Evolutionary conservation across 2,113 vertebrate species (phyloP), one percentile per base, ranked within the genome.

Genomic region (Pseudorhombus dupliciocellatus): DNA sequence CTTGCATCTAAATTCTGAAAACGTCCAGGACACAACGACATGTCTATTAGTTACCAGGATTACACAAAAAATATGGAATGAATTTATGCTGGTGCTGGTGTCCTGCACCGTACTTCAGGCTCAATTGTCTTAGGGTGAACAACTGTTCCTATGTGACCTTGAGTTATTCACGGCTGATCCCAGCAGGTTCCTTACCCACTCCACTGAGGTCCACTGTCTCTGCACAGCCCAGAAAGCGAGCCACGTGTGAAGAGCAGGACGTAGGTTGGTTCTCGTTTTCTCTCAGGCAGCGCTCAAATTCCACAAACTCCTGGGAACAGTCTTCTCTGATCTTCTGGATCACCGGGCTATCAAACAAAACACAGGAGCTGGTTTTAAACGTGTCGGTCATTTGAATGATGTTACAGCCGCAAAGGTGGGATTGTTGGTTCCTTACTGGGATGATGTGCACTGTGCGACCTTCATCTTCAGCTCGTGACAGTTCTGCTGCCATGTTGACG

Each of bases 401-500:
- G 25, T 22, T 9, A 66, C 15, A 14, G 20, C 53, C 21, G 60
- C 20, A 28, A 51, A 2, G 9, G 1, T 54, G 1, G 7, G 9
- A 62, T 12, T 37, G 44, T 26, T 2, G 18, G 16, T 22, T 42
- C 91, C 97, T 95, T 93, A 98, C 97, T 98, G 96, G 11, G 95
- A 94, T 2, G 96, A 95, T 2, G 97, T 96, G 78, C 97, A 98
- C 3, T 93, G 93, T 14, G 95, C 93, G 59, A 98, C 95, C 70
- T 93, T 92, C 73, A 96, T 87, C 82, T 97, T 98, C 8, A 96
- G 93, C 0, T 92, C 82, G 51, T 96, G 90, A 71, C 97, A 98
- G 11, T 94, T 94, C 4, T 91, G 84, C 54, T 97, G 96, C 97
- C 97, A 98, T 7, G 94, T 91, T 3, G 93, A 92, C 2, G 96